Evolutionary conservation across 1,140 invertebrate genomes (phyloP).

Genomic region (Sinonovacula constricta): DNA sequence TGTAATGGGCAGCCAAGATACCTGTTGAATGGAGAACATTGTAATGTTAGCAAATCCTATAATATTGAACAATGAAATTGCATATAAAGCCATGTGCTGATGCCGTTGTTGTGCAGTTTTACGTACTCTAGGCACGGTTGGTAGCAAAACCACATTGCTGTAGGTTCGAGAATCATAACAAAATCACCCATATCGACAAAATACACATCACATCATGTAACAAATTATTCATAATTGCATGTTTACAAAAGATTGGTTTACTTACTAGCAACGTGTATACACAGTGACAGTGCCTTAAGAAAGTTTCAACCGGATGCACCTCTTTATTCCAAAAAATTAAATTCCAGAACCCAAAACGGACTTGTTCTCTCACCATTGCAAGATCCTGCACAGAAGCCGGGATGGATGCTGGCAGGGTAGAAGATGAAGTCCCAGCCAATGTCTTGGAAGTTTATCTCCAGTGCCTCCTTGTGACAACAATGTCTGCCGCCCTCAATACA

Average conservation of each 20-base stretch:
- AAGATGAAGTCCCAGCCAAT: constrained; percentile 98
- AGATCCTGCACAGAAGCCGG: constrained; percentile 95
- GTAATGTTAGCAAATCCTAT: neutral
- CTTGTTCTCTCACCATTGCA: constrained; percentile 79
- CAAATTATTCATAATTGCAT: neutral
- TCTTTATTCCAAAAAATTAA: neutral
- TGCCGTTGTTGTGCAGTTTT: neutral
- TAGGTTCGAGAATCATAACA: no score
- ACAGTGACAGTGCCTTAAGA: no score
- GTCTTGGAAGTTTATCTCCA: constrained; percentile 93
- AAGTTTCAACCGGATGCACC: neutral
- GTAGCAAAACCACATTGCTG: neutral
- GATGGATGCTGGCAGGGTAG: constrained; percentile 90
- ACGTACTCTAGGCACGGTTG: neutral
- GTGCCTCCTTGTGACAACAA: constrained; percentile 91
- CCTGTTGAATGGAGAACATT: constrained; percentile 23
- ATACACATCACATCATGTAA: neutral
- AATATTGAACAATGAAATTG: neutral
- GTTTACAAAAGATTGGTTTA: neutral
- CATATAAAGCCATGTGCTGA: neutral
- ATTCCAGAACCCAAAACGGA: neutral
- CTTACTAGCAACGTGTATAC: no score
- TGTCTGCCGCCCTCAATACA: constrained; percentile 49
- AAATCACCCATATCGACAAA: no score
- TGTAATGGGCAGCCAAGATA: constrained; percentile 39